Percentiles rank a stretch among this genome's conserved stretches.
phyloP scores from a whole-genome alignment of 2,888 invertebrate genomes.

The Idaea biselata region DNA sequence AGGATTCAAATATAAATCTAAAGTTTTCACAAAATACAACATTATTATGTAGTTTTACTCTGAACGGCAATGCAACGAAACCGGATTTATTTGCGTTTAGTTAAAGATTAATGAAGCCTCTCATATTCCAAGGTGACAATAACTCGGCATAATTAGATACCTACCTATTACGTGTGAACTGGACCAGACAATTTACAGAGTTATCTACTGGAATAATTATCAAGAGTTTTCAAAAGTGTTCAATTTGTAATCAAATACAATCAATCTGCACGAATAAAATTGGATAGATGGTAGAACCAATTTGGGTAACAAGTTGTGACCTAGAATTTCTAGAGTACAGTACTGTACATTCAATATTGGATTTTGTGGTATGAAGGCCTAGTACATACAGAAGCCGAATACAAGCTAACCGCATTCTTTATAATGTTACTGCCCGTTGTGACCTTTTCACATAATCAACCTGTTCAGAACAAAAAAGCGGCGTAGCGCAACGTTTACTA shows the following conservation, averaged over 20 bases:
- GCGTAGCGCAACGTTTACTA: slow-evolving; percentile 22
- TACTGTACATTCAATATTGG: slow-evolving; percentile 14
- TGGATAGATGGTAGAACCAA: background rate
- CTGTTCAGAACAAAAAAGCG: slow-evolving; percentile 25
- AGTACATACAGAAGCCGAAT: slow-evolving; percentile 28
- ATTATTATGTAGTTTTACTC: background rate
- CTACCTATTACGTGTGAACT: slow-evolving; percentile 7
- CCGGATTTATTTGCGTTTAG: background rate
- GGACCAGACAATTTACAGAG: slow-evolving; percentile 19
- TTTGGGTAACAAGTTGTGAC: slow-evolving; percentile 16
- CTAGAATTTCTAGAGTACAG: slow-evolving; percentile 7
- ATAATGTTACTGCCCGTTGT: slow-evolving; percentile 17
- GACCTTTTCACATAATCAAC: slow-evolving; percentile 35
- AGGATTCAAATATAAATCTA: too few species aligned
- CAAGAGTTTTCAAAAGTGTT: background rate
- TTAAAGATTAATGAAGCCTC: slow-evolving; percentile 19
- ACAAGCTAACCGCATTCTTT: slow-evolving; percentile 6
- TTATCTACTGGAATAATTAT: background rate
- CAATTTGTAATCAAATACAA: background rate
- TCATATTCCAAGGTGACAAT: slow-evolving; percentile 33
- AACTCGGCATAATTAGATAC: slow-evolving; percentile 10
- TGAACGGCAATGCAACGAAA: background rate
- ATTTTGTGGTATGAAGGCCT: background rate
- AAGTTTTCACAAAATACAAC: background rate
- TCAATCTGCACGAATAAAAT: background rate